Percentiles rank a stretch among this genome's conserved stretches.
These are phyloP conservation scores for Willisornis vidua DNA, from an alignment of 2,113 vertebrate species.

Conservation along the genomic window DNA sequence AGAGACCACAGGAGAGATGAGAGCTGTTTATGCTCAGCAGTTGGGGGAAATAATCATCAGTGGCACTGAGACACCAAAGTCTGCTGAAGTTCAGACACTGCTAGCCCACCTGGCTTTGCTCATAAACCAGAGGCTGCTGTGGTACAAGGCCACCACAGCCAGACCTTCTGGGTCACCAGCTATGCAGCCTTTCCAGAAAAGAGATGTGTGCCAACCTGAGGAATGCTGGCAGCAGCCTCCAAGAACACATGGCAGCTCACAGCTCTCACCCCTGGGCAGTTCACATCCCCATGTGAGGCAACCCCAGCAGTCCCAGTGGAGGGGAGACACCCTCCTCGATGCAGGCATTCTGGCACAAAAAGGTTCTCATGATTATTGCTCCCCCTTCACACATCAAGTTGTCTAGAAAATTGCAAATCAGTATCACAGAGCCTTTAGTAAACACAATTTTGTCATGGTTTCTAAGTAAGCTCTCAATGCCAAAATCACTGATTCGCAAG, in stretches of 20 bases:
- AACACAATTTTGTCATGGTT: neutral
- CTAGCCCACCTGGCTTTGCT: neutral
- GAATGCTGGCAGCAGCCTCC: neutral
- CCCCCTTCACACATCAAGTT: neutral
- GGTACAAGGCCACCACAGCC: neutral
- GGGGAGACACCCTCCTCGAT: too few relatives aligned
- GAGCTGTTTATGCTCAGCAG: neutral
- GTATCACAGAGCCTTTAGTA: neutral
- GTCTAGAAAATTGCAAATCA: neutral
- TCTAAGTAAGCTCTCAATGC: neutral
- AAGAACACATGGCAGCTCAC: rapidly evolving
- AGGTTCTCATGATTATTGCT: neutral
- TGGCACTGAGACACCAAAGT: neutral
- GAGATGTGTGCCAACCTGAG: rapidly evolving
- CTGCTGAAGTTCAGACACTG: neutral
- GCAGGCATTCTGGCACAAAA: neutral
- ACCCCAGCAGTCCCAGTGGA: neutral
- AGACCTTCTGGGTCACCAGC: neutral
- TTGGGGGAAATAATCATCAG: neutral
- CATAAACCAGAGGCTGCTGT: neutral
- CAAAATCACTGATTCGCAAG: rapidly evolving
- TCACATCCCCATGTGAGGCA: neutral
- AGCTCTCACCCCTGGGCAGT: rapidly evolving
- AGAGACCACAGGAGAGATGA: neutral
- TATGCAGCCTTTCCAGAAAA: neutral